phyloP scores from a whole-genome alignment of 2,888 invertebrate genomes.

The Palloptera scutellata region DNA sequence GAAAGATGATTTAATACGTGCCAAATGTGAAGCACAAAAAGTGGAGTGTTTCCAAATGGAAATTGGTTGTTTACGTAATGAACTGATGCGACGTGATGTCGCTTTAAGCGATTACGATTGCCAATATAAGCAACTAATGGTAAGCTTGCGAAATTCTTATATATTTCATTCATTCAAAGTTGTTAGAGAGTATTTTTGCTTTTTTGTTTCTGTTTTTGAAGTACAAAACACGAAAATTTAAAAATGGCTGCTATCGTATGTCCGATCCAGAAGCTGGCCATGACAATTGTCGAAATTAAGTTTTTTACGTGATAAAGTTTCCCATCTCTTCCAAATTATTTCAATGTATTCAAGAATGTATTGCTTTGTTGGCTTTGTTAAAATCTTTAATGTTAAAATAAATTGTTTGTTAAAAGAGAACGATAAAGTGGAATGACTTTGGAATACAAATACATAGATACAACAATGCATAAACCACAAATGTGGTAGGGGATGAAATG shows the following conservation, averaged over 20 bases:
- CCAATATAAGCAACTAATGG: conserved; percentile 50
- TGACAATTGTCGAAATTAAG: conserved; percentile 37
- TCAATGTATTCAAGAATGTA: conserved; percentile 6
- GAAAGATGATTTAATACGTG: conserved; percentile 43
- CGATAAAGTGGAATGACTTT: neutral
- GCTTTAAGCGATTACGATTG: conserved; percentile 52
- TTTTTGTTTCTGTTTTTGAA: conserved; percentile 27
- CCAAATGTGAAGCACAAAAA: conserved; percentile 44
- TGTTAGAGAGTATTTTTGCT: conserved; percentile 6
- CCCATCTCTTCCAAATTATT: conserved; percentile 20
- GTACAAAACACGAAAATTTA: conserved; percentile 42
- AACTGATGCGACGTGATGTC: conserved; percentile 48
- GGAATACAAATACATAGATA: neutral
- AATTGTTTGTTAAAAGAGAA: conserved; percentile 24
- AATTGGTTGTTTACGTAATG: conserved; percentile 48
- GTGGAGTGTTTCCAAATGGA: conserved; percentile 46
- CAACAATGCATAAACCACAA: neutral
- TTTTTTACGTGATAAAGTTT: conserved; percentile 7
- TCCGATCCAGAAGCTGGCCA: conserved; percentile 40
- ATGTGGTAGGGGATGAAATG: too few species aligned
- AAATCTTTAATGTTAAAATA: conserved; percentile 23
- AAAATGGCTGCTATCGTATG: conserved; percentile 40
- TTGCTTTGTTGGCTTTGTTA: conserved; percentile 8
- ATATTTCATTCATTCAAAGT: neutral
- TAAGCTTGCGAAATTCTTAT: conserved; percentile 36